Conservation (phyloP, 23 tunicate genomes). For the Trididemnum miniatum region DNA sequence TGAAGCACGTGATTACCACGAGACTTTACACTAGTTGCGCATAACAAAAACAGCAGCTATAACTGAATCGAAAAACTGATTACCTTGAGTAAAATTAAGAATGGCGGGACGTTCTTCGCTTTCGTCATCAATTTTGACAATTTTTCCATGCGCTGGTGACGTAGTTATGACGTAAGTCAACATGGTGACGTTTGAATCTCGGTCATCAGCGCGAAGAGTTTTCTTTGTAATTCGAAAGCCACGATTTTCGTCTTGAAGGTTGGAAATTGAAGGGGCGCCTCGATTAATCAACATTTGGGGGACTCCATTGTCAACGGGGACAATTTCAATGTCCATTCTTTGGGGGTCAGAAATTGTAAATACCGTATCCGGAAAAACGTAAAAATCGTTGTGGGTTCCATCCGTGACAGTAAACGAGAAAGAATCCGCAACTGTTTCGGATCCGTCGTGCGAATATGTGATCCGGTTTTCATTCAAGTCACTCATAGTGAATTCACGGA, state of each 20-base stretch:
- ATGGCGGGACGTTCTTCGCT: constrained; percentile 11
- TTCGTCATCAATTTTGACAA: constrained; percentile 54
- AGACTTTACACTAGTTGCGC: too few species aligned
- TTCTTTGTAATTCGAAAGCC: constrained; percentile 88
- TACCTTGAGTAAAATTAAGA: constrained; percentile 82
- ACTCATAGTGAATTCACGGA: constrained; percentile 81
- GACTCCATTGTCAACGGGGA: constrained; percentile 91
- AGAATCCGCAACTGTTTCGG: constrained; percentile 85
- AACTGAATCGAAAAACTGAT: too few species aligned
- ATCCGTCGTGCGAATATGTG: constrained; percentile 85
- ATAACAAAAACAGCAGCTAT: too few species aligned
- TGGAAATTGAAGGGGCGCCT: constrained; percentile 70
- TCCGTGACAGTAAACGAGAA: constrained; percentile 94
- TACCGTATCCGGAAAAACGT: constrained; percentile 79
- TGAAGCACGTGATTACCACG: too few species aligned
- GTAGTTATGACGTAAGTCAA: constrained; percentile 72
- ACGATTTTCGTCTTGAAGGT: constrained; percentile 56
- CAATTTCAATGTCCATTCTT: constrained; percentile 81
- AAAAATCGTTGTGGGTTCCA: constrained; percentile 95
- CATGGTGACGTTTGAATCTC: constrained; percentile 71
- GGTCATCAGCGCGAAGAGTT: constrained; percentile 81
- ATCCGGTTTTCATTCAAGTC: constrained; percentile 85
- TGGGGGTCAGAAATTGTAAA: constrained; percentile 65
- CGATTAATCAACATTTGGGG: constrained; percentile 84
- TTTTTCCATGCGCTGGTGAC: constrained; percentile 64